Evolutionary conservation across 2,888 invertebrate species (phyloP).

Genomic region (Agriopis aurantiaria): DNA sequence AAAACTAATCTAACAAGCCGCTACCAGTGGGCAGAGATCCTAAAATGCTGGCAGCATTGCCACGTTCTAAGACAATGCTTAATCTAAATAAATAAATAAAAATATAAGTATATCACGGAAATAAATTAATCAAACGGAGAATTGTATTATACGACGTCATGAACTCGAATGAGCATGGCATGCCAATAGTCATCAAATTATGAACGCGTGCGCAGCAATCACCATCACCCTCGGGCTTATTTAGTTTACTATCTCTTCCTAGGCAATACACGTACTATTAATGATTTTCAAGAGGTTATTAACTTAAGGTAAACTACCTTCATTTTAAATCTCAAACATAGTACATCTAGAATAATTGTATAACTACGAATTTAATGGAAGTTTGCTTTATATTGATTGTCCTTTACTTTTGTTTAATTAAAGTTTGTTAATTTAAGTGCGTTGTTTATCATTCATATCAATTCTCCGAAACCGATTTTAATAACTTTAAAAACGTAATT

Average conservation of each 20-base stretch:
- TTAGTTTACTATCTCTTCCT: constrained; percentile 10
- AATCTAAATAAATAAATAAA: too few species aligned
- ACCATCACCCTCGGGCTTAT: constrained; percentile 25
- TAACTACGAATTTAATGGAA: neutral
- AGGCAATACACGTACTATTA: neutral
- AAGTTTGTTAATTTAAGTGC: too few species aligned
- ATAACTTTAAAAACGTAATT: too few species aligned
- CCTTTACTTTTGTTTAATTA: neutral
- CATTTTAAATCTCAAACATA: neutral
- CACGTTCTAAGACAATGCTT: too few species aligned
- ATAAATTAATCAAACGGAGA: neutral
- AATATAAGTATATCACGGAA: too few species aligned
- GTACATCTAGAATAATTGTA: neutral
- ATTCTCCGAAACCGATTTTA: too few species aligned
- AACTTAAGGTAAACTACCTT: constrained; percentile 6
- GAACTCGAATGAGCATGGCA: constrained; percentile 7
- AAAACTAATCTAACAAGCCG: too few species aligned
- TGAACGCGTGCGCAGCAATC: constrained; percentile 23
- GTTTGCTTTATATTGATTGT: neutral
- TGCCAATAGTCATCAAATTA: constrained; percentile 29
- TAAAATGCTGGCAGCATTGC: too few species aligned
- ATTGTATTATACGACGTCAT: constrained; percentile 18
- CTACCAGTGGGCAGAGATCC: too few species aligned
- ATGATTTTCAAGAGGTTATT: constrained; percentile 17
- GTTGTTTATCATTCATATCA: too few species aligned